phyloP scores from a whole-genome alignment of 2,113 vertebrate species.

The Panurus biarmicus region DNA sequence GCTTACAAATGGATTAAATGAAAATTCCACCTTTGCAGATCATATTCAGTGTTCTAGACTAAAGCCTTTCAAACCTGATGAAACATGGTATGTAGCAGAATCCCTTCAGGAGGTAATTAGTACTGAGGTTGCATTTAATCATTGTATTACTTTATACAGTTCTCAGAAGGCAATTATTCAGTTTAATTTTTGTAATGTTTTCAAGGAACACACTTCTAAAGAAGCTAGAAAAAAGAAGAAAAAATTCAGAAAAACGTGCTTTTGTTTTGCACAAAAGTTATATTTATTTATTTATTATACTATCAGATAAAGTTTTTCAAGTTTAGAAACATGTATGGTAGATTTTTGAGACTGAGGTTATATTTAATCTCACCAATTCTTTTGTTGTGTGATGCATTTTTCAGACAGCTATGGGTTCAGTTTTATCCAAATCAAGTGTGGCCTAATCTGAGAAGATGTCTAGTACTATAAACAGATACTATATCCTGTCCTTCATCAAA shows the following conservation, averaged over 20 bases:
- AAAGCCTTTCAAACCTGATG: not conserved
- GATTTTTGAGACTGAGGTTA: not conserved
- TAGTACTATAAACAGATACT: not conserved
- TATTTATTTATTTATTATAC: not conserved
- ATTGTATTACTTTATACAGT: not conserved
- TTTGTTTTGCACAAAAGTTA: not conserved
- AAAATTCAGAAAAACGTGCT: not conserved
- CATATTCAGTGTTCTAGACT: not conserved
- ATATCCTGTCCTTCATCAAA: not conserved
- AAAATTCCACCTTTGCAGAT: not conserved
- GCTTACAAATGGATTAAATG: not conserved
- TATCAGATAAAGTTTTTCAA: not conserved
- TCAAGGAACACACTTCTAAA: not conserved
- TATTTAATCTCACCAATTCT: not conserved
- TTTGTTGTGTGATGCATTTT: not conserved
- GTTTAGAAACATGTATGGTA: not conserved
- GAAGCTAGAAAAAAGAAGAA: not conserved
- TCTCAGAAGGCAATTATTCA: not conserved
- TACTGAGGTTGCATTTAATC: not conserved
- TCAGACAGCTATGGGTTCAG: not conserved
- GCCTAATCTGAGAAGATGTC: not conserved
- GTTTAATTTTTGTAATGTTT: not conserved
- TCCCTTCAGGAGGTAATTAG: not conserved
- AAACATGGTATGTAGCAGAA: not conserved
- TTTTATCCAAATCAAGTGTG: not conserved